These are phyloP conservation scores for Cheilinus undulatus DNA, from an alignment of 2,113 vertebrate species.

Conservation along the genomic window DNA sequence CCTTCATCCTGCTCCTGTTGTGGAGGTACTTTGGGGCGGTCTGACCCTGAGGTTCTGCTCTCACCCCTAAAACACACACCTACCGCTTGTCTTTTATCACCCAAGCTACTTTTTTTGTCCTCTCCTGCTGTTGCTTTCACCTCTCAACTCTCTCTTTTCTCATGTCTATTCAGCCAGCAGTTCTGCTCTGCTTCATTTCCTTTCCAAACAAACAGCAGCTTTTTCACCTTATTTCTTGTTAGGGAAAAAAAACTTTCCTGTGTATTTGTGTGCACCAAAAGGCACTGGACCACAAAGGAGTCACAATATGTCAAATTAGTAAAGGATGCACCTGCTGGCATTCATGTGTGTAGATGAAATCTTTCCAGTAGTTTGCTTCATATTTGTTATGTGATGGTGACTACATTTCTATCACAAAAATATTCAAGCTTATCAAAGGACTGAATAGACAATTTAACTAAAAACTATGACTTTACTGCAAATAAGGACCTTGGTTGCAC, in stretches of 20 bases:
- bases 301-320: constrained; percentile 70
- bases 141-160: constrained; percentile 53
- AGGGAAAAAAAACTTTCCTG: constrained; percentile 47
- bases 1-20: constrained; percentile 27
- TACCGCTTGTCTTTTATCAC: constrained; percentile 60
- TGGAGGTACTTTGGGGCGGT: constrained; percentile 21
- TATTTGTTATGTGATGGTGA: background rate
- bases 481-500: too few species aligned
- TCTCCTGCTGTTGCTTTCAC: constrained; percentile 31
- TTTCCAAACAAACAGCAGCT: constrained; percentile 63
- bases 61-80: constrained; percentile 56
- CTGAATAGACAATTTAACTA: too few species aligned
- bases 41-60: constrained; percentile 54
- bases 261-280: constrained; percentile 11
- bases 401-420: background rate
- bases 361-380: background rate
- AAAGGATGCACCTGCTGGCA: constrained; percentile 57
- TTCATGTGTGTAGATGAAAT: constrained; percentile 3
- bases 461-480: too few species aligned
- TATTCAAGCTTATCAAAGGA: background rate
- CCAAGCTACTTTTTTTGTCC: constrained; percentile 19
- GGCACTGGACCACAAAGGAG: constrained; percentile 52
- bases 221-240: constrained; percentile 23
- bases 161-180: constrained; percentile 35
- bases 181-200: constrained; percentile 63